These are phyloP conservation scores for Drosophila mauritiana DNA, from an alignment of 1,140 invertebrate genomes.

Conservation along the genomic window DNA sequence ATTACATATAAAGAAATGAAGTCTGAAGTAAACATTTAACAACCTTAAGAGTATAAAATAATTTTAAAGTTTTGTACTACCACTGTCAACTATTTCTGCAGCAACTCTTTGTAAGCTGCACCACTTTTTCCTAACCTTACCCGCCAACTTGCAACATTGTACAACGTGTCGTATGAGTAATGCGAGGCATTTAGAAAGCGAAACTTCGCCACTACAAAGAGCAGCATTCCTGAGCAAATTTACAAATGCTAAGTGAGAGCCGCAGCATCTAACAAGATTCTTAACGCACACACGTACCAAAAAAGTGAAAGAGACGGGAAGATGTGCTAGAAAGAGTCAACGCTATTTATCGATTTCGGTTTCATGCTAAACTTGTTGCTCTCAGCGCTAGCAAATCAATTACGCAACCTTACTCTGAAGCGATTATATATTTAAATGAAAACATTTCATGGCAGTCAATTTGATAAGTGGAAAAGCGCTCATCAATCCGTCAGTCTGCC, in stretches of 20 bases:
- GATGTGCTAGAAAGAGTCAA: neutral
- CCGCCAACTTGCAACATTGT: slow-evolving; percentile 22
- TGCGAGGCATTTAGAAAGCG: slow-evolving; percentile 43
- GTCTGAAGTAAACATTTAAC: too few species aligned
- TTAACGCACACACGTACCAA: neutral
- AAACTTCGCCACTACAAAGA: slow-evolving; percentile 33
- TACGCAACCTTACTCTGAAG: slow-evolving; percentile 63
- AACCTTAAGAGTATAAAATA: neutral
- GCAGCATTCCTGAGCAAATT: slow-evolving; percentile 31
- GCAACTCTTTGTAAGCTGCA: neutral
- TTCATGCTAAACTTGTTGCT: slow-evolving; percentile 48
- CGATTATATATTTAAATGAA: slow-evolving; percentile 63
- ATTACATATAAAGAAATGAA: neutral
- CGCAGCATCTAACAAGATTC: slow-evolving; percentile 35
- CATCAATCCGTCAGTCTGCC: slow-evolving; percentile 28
- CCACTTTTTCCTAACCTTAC: neutral
- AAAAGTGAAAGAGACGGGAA: neutral
- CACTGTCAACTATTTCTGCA: neutral
- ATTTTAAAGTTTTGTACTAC: neutral
- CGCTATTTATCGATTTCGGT: slow-evolving; percentile 56
- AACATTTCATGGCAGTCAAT: slow-evolving; percentile 42
- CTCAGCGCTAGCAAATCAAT: slow-evolving; percentile 27
- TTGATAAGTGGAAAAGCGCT: slow-evolving; percentile 30
- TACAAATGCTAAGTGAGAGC: slow-evolving; percentile 28
- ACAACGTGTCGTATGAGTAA: slow-evolving; percentile 37